Base-by-base conservation (phyloP, 30 jellyfish, hydroid and myxozoan species). In the Pseudorhiza aurosa region DNA sequence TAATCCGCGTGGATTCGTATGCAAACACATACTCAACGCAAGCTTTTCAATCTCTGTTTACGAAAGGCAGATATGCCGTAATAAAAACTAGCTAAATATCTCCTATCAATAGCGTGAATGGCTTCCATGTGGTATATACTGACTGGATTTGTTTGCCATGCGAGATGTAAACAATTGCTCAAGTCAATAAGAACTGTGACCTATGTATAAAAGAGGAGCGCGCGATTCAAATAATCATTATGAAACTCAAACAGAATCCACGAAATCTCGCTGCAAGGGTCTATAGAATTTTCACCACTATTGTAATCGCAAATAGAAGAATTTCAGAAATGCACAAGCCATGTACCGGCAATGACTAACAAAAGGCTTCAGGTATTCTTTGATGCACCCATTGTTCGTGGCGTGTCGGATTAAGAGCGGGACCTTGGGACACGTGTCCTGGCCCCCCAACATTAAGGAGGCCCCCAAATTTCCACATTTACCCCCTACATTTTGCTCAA, bases 71-170 rank as follows among this genome's bases (percentile, higher is more conserved):
- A 33, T 58, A 12, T 35, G 18, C 31, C n/a, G 40, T 64, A 64
- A 64, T 64, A 33, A 35, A 32, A 64, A 58, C 37, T 10, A 19
- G 56, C 21, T 19, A 58, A 27, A 31, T 25, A 31, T 4, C 77
- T 28, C 51, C 5, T 64, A 36, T 22, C 37, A 11, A 24, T 8
- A 64, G 17, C 53, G n/a, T 64, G 59, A 64, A 64, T 64, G 35
- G 77, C n/a, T 42, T 70, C 30, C 83, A 28, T 70, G 83, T 70
- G 83, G 83, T 47, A 70, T 47, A 44, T 70, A 25, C 32, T 70
- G 31, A 9, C n/a, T 31, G 32, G 22, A 21, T 45, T 70, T 70
- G 83, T 70, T 57, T 51, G 35, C 83, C 12, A 22, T 45, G 7
- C 27, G 50, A 11, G 27, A 14, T 15, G n/a, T 9, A 36, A 29